Percentiles rank a stretch among this genome's conserved stretches.
Evolutionary conservation across 2,888 invertebrate genomes (phyloP).

Genomic region (Anthoptus insignis): DNA sequence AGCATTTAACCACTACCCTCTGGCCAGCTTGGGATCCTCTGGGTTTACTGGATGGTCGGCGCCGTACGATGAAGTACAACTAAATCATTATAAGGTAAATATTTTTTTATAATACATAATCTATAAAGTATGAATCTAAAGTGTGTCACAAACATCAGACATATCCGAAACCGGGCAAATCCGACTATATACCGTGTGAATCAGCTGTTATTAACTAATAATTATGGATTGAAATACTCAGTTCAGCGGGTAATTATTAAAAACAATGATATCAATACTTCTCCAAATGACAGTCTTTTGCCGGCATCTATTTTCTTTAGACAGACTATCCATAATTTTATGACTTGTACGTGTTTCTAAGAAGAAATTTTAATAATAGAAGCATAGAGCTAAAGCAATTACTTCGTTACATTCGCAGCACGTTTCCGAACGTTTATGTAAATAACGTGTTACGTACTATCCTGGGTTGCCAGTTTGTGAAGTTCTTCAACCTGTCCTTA

Average conservation of each 20-base stretch:
- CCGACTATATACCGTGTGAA: too few relatives aligned
- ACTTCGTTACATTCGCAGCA: conserved; percentile 30
- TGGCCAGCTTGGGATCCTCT: conserved; percentile 86
- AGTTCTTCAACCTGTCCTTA: conserved; percentile 19
- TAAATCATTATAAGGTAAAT: conserved; percentile 89
- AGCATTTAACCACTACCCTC: conserved; percentile 92
- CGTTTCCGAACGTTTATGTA: conserved; percentile 33
- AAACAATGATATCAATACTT: too few relatives aligned
- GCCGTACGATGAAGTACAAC: conserved; percentile 86
- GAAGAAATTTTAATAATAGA: conserved; percentile 32
- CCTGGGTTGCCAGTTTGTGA: conserved; percentile 18
- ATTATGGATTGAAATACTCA: too few relatives aligned
- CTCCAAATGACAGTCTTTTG: too few relatives aligned
- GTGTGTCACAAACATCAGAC: too few relatives aligned
- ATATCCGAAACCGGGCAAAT: too few relatives aligned
- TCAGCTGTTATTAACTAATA: too few relatives aligned
- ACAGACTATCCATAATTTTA: conserved; percentile 4
- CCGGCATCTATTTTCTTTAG: too few relatives aligned
- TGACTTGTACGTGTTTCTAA: conserved; percentile 15
- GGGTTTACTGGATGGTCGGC: conserved; percentile 86
- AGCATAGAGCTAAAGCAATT: conserved; percentile 27
- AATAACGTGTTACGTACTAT: conserved; percentile 29
- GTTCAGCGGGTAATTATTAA: too few relatives aligned
- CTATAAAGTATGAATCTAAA: neutral
- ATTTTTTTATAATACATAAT: too few relatives aligned